Percentiles rank a stretch among this genome's conserved stretches.
Conservation (phyloP, 2,888 invertebrate genomes). For the Caradrina clavipalpis region DNA sequence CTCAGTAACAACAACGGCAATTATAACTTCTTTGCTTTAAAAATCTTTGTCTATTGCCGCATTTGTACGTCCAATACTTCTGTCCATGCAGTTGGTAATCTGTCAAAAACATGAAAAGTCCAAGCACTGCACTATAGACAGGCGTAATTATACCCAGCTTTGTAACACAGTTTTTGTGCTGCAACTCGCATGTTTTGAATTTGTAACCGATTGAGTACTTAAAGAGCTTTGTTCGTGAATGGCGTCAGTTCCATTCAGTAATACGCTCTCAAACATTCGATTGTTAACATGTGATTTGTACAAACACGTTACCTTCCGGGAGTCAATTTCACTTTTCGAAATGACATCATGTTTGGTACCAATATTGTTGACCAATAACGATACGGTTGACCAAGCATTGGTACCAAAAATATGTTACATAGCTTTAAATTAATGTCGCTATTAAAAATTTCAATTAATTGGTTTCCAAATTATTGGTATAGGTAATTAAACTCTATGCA, state of each 20-base stretch:
- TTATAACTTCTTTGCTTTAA: no score
- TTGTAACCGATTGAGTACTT: constrained; percentile 47
- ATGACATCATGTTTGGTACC: constrained; percentile 61
- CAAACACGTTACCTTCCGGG: constrained; percentile 63
- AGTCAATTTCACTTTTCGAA: constrained; percentile 75
- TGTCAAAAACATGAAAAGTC: neutral
- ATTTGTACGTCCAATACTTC: constrained; percentile 5
- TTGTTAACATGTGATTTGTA: constrained; percentile 63
- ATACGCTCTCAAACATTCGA: constrained; percentile 56
- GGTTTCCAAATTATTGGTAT: constrained; percentile 8
- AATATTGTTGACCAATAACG: constrained; percentile 52
- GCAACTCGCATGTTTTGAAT: constrained; percentile 39
- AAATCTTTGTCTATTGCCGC: neutral
- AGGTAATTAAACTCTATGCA: neutral
- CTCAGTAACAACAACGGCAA: neutral
- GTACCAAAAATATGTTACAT: constrained; percentile 31
- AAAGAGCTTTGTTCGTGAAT: constrained; percentile 52
- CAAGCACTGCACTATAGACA: constrained; percentile 24
- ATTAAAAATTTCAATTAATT: constrained; percentile 35
- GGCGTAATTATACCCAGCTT: constrained; percentile 27
- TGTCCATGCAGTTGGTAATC: constrained; percentile 20
- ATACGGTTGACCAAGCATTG: constrained; percentile 46
- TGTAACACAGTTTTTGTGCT: constrained; percentile 34
- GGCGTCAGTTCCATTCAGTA: constrained; percentile 67
- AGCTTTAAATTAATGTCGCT: constrained; percentile 30